Evolutionary conservation across 2,797 vertebrate genomes (phyloP).

Genomic region (Sebastes nivosus): DNA sequence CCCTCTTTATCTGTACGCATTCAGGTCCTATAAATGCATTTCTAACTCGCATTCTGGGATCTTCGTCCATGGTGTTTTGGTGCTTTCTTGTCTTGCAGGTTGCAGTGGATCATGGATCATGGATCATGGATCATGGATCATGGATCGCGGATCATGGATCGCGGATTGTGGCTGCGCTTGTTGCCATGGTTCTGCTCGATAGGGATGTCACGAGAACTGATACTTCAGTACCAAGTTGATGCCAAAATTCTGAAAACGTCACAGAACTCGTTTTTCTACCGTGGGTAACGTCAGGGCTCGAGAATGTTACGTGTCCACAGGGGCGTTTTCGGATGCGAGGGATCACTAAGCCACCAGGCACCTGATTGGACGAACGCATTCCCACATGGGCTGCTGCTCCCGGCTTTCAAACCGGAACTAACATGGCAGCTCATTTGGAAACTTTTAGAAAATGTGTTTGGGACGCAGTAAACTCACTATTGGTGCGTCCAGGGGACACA

Average conservation of each 20-base stretch:
- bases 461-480: too few species aligned
- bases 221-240: not conserved
- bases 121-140: not conserved
- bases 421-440: too few species aligned
- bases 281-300: too few species aligned
- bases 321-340: too few species aligned
- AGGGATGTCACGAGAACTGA: not conserved
- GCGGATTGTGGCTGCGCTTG: not conserved
- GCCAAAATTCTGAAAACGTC: not conserved
- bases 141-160: too few species aligned
- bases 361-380: too few species aligned
- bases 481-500: not conserved
- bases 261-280: not conserved
- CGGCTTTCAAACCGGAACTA: too few species aligned
- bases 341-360: too few species aligned
- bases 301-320: too few species aligned
- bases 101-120: too few species aligned
- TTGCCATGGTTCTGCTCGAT: not conserved
- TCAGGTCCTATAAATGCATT: not conserved
- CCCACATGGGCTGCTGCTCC: too few species aligned
- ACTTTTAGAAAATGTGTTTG: not conserved
- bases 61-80: not conserved
- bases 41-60: not conserved
- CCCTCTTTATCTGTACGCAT: not conserved
- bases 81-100: not conserved